These are phyloP conservation scores for Ctenomys sociabilis DNA, from an alignment of 2,113 vertebrate species.

Conservation along the genomic window DNA sequence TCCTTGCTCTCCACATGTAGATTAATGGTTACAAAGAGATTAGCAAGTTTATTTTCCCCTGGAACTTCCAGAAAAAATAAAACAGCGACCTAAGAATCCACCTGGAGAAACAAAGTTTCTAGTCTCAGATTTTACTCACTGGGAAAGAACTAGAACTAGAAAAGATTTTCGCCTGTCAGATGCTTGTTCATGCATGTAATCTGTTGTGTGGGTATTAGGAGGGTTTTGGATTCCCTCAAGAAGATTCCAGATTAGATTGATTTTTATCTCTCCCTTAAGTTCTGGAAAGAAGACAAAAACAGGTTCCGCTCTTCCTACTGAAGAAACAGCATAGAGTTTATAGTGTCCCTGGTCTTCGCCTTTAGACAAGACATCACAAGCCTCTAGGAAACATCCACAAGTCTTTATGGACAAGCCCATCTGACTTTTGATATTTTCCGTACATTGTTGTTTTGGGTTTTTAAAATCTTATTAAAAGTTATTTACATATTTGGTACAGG, in stretches of 20 bases:
- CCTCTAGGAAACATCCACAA: background rate
- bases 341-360: background rate
- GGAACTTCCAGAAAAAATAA: slow-evolving; percentile 56
- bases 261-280: slow-evolving; percentile 40
- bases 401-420: background rate
- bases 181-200: background rate
- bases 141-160: slow-evolving; percentile 19
- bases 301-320: background rate
- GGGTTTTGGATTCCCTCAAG: background rate
- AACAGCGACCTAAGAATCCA: background rate
- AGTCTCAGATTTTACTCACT: slow-evolving; percentile 1
- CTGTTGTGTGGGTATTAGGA: background rate
- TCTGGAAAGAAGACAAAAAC: slow-evolving; percentile 57
- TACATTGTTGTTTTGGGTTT: background rate
- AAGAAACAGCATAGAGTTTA: background rate
- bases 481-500: too few species aligned
- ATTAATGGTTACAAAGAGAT: background rate
- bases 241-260: slow-evolving; percentile 28
- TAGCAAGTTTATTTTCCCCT: slow-evolving; percentile 33
- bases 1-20: background rate
- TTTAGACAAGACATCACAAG: background rate
- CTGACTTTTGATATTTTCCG: slow-evolving; percentile 20
- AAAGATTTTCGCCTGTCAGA: background rate
- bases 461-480: too few species aligned
- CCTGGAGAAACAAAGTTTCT: slow-evolving; percentile 6